phyloP scores from a whole-genome alignment of 2,113 vertebrate genomes.

The Glareola pratincola region DNA sequence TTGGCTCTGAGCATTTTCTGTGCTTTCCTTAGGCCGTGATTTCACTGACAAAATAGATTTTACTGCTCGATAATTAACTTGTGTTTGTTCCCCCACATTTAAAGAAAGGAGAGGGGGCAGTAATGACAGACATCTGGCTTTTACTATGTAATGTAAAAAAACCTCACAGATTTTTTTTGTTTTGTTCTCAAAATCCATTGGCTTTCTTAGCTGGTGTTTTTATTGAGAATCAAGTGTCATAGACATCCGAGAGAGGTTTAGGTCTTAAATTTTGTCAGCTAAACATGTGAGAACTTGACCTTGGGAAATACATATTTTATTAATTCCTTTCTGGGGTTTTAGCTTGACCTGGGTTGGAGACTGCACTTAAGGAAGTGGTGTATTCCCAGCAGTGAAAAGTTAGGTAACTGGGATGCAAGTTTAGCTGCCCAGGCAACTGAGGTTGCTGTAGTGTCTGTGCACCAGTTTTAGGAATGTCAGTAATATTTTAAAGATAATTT shows the following conservation, averaged over 20 bases:
- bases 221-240: neutral
- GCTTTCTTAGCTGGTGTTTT: neutral
- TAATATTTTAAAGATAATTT: neutral
- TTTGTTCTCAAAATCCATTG: neutral
- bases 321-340: neutral
- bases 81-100: neutral
- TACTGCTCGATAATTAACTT: neutral
- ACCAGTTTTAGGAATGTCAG: neutral
- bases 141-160: neutral
- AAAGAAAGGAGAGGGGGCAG: rapidly evolving
- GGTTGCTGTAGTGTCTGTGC: neutral
- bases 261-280: neutral
- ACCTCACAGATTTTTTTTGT: neutral
- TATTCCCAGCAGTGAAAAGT: neutral
- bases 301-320: neutral
- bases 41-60: neutral
- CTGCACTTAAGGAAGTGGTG: neutral
- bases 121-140: neutral
- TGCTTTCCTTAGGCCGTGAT: neutral
- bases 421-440: neutral
- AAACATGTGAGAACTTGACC: neutral
- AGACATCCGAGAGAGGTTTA: neutral
- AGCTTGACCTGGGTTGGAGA: neutral
- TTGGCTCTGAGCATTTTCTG: neutral
- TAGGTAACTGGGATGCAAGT: neutral